These are phyloP conservation scores for Mormyrus iriodes DNA, from an alignment of 2,113 vertebrate species.

Conservation along the genomic window DNA sequence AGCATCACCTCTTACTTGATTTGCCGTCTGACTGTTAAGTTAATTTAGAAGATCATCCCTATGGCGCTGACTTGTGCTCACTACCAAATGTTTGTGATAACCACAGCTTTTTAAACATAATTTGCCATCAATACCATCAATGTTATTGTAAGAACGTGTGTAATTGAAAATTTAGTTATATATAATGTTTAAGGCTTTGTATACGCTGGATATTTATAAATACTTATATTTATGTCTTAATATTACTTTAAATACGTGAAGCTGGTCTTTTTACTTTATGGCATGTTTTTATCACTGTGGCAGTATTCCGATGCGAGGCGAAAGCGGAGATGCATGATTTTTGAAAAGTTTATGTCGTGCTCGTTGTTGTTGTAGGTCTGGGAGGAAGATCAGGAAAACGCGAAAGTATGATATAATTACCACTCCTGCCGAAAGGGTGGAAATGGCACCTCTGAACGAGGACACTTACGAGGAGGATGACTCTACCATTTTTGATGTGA, in stretches of 20 bases:
- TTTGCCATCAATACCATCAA: background rate
- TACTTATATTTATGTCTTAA: background rate
- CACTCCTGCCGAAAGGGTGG: constrained; percentile 83
- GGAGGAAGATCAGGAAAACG: constrained; percentile 81
- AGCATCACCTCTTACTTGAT: background rate
- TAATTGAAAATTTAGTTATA: background rate
- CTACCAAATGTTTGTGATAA: background rate
- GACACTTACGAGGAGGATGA: constrained; percentile 84
- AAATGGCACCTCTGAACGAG: constrained; percentile 93
- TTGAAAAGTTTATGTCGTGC: background rate
- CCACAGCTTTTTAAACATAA: background rate
- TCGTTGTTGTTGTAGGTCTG: constrained; percentile 62
- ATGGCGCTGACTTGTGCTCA: background rate
- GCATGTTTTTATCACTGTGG: background rate
- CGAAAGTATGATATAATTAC: constrained; percentile 95
- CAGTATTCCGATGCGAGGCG: background rate
- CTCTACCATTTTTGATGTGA: constrained; percentile 88
- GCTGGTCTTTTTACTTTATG: background rate
- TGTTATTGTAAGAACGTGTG: background rate
- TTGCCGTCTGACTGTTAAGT: background rate
- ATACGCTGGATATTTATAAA: background rate
- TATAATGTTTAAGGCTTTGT: background rate
- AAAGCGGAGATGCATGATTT: background rate
- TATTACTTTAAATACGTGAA: background rate
- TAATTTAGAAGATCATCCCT: background rate